Conservation (phyloP, 2,888 invertebrate species). For the Thecophora atra region DNA sequence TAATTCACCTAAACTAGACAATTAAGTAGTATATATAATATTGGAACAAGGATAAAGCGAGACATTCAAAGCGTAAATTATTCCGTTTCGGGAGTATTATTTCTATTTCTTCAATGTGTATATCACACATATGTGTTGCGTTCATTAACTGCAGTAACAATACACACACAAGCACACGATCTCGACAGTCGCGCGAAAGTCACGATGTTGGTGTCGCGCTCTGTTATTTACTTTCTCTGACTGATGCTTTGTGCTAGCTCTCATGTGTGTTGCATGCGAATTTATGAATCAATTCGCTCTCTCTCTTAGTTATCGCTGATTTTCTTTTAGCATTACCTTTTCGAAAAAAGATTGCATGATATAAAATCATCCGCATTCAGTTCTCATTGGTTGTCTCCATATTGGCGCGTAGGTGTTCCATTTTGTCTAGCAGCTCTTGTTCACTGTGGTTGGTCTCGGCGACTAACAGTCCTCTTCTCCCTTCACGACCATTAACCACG, state of each 20-base stretch:
- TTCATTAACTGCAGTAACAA: too few relatives aligned
- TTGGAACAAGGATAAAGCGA: too few relatives aligned
- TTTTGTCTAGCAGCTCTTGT: conserved; percentile 9
- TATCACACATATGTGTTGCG: too few relatives aligned
- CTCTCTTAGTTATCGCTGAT: conserved; percentile 2
- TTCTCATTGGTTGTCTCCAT: conserved; percentile 23
- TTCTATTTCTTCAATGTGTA: too few relatives aligned
- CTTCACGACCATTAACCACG: too few relatives aligned
- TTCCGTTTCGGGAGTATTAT: too few relatives aligned
- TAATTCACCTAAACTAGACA: too few relatives aligned
- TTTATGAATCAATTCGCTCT: conserved; percentile 34
- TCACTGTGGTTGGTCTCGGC: not conserved
- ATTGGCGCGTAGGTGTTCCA: conserved; percentile 21
- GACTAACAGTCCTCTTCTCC: not conserved
- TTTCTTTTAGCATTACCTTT: not conserved
- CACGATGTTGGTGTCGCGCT: not conserved
- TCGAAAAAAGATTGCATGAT: conserved; percentile 39
- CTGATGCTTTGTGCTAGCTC: not conserved
- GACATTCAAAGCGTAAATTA: too few relatives aligned
- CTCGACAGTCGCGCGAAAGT: not conserved
- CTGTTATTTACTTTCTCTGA: not conserved
- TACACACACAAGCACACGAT: too few relatives aligned
- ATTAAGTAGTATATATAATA: too few relatives aligned
- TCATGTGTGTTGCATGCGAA: not conserved
- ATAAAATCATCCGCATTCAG: conserved; percentile 47